These are phyloP conservation scores for Mormyrus hasselquistii DNA, from an alignment of 2,797 vertebrate species.

Conservation along the genomic window DNA sequence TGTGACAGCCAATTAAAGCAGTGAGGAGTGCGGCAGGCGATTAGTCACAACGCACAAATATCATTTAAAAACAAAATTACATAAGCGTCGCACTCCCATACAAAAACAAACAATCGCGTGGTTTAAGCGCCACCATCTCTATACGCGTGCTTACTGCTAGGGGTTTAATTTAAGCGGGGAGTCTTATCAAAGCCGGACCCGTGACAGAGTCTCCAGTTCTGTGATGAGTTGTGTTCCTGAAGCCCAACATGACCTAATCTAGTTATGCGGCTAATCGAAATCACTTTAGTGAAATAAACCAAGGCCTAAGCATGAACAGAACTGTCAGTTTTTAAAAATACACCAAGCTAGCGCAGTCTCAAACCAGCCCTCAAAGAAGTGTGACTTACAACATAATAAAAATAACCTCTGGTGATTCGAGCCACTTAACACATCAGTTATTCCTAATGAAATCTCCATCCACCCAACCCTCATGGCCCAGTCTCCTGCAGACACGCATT, in stretches of 20 bases:
- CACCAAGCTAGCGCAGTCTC: background rate
- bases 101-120: background rate
- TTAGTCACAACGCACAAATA: background rate
- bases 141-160: background rate
- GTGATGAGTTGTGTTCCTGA: background rate
- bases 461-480: background rate
- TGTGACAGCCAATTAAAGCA: background rate
- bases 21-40: background rate
- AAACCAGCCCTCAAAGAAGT: background rate
- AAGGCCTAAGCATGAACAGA: background rate
- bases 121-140: background rate
- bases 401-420: background rate
- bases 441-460: background rate
- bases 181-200: background rate
- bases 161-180: background rate
- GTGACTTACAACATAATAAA: background rate
- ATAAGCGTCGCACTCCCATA: background rate
- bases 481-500: background rate
- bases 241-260: background rate
- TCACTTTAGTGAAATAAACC: background rate
- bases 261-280: background rate
- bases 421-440: background rate
- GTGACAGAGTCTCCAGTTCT: background rate
- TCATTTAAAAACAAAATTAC: background rate
- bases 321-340: background rate